A percentile compares a stretch with the other conserved stretches of the same genome.
Evolutionary conservation across 2,113 vertebrate species (phyloP).

Genomic region (Anguilla japonica): DNA sequence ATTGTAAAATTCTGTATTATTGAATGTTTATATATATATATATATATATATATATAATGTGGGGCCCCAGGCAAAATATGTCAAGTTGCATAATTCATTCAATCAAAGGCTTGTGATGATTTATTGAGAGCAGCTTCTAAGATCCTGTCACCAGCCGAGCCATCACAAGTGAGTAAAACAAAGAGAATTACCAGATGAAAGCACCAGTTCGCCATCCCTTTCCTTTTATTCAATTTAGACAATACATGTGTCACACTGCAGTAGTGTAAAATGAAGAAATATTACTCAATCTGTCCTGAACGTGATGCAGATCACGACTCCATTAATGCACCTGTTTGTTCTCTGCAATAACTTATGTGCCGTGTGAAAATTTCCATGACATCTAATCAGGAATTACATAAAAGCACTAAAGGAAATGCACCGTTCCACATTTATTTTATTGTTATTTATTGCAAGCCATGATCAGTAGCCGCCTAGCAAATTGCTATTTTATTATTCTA

Average conservation of each 20-base stretch:
- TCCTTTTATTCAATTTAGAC: not conserved
- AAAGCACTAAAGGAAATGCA: not conserved
- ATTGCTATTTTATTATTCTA: too few relatives aligned
- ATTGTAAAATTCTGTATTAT: too few relatives aligned
- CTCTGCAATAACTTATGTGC: not conserved
- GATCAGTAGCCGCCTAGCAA: too few relatives aligned
- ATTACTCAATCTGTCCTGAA: not conserved
- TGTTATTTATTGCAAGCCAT: too few relatives aligned
- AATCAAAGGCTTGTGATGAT: slow-evolving; percentile 12
- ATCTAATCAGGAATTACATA: not conserved
- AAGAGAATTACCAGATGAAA: not conserved
- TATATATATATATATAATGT: too few relatives aligned
- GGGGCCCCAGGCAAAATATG: not conserved
- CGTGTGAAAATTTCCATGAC: too few relatives aligned
- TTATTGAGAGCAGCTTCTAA: slow-evolving; percentile 14
- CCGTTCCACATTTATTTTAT: not conserved
- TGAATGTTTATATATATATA: too few relatives aligned
- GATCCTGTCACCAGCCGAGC: not conserved
- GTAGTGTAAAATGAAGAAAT: not conserved
- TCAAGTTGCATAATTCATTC: not conserved
- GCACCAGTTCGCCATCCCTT: not conserved
- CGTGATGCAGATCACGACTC: not conserved
- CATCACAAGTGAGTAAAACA: not conserved
- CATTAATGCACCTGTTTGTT: not conserved
- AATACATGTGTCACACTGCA: not conserved